phyloP scores from a whole-genome alignment of 2,113 vertebrate species.

The Castor canadensis region DNA sequence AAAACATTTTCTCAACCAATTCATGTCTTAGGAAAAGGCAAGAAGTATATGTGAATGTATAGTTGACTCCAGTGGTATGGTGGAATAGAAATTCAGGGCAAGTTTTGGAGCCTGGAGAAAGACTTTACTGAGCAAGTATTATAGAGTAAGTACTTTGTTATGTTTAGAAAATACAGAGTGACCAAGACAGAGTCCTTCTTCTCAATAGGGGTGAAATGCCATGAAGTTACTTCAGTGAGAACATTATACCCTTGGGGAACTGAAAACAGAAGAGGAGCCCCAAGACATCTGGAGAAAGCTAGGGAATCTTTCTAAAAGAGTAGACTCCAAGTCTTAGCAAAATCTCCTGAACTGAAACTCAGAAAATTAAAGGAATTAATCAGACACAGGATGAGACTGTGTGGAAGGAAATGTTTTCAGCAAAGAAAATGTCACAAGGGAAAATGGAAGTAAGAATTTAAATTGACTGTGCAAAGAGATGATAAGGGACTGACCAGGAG shows the following conservation, averaged over 20 bases:
- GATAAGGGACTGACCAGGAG: background rate
- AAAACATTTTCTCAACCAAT: background rate
- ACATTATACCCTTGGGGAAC: fast-evolving
- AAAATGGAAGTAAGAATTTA: background rate
- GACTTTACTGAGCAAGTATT: background rate
- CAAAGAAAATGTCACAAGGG: background rate
- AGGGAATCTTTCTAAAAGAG: background rate
- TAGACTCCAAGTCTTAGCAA: background rate
- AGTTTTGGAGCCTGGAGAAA: background rate
- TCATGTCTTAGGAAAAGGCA: background rate
- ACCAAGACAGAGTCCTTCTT: background rate
- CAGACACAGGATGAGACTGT: background rate
- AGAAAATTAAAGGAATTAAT: background rate
- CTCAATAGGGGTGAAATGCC: background rate
- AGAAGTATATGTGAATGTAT: background rate
- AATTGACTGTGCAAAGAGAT: background rate
- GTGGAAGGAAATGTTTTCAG: background rate
- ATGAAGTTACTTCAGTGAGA: background rate
- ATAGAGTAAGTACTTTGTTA: background rate
- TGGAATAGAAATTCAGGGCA: background rate
- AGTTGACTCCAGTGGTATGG: background rate
- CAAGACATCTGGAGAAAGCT: background rate
- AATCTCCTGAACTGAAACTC: background rate
- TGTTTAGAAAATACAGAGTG: background rate
- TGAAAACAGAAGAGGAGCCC: background rate